Conservation (phyloP, 92 coral and sea anemone genomes). For the Heliopora coerulea region DNA sequence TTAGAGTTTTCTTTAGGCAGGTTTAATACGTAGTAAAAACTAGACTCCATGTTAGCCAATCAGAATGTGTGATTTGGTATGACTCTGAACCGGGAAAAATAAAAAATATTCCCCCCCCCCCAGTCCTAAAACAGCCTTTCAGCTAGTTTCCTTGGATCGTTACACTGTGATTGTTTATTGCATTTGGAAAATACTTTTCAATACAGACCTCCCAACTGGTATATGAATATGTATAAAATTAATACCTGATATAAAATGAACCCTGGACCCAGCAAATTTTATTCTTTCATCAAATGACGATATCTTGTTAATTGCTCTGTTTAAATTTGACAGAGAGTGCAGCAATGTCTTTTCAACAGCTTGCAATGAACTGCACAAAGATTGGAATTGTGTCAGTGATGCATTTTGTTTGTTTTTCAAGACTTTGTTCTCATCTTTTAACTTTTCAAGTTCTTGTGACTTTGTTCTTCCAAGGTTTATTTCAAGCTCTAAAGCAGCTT, state of each 20-base stretch:
- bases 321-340: conserved; percentile 45
- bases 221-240: neutral
- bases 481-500: conserved; percentile 80
- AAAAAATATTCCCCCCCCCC: too few species aligned
- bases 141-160: too few species aligned
- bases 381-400: conserved; percentile 29
- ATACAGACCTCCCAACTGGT: too few species aligned
- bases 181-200: too few species aligned
- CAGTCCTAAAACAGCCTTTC: too few species aligned
- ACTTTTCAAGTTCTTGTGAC: conserved; percentile 51
- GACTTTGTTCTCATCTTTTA: conserved; percentile 45
- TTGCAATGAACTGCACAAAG: conserved; percentile 40
- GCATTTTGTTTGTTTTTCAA: conserved; percentile 38
- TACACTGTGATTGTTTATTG: too few species aligned
- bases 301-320: conserved; percentile 62
- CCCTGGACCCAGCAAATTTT: conserved; percentile 77
- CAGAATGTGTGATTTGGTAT: too few species aligned
- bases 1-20: too few species aligned
- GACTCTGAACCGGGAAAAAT: too few species aligned
- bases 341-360: conserved; percentile 47
- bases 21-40: too few species aligned
- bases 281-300: conserved; percentile 71
- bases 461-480: conserved; percentile 50
- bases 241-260: conserved; percentile 81
- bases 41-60: too few species aligned